phyloP scores from a whole-genome alignment of 2,113 vertebrate genomes.

The Trogon surrucura region DNA sequence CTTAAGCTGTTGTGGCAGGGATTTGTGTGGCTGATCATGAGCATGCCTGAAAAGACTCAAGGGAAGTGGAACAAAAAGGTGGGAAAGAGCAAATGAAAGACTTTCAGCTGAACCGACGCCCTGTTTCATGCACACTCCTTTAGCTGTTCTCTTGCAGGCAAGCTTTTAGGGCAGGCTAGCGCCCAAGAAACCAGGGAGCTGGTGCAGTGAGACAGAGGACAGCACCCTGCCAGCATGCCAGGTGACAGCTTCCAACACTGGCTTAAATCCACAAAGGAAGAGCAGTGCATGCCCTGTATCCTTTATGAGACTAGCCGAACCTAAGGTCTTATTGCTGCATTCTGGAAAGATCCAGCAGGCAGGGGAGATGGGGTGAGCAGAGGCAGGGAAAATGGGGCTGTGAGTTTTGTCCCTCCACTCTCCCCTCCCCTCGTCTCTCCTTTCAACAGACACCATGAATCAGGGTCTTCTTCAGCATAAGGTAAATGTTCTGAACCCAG shows the following conservation, averaged over 20 bases:
- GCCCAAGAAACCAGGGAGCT: not conserved
- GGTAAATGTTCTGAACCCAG: fast-evolving
- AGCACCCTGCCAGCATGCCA: not conserved
- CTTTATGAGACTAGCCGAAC: not conserved
- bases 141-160: fast-evolving
- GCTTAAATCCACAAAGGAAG: not conserved
- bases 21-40: not conserved
- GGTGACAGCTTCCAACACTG: not conserved
- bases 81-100: not conserved
- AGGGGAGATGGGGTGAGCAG: not conserved
- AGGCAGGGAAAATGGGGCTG: fast-evolving
- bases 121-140: not conserved
- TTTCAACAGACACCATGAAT: not conserved
- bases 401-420: not conserved
- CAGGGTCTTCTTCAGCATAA: not conserved
- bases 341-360: not conserved
- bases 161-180: not conserved
- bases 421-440: not conserved
- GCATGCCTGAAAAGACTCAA: not conserved
- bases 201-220: not conserved
- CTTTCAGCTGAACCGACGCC: not conserved
- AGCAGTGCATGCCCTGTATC: not conserved
- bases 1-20: not conserved
- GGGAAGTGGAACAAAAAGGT: not conserved
- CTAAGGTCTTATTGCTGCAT: not conserved